Evolutionary conservation across 2,888 invertebrate genomes (phyloP).

Genomic region (Cataglyphis livida): DNA sequence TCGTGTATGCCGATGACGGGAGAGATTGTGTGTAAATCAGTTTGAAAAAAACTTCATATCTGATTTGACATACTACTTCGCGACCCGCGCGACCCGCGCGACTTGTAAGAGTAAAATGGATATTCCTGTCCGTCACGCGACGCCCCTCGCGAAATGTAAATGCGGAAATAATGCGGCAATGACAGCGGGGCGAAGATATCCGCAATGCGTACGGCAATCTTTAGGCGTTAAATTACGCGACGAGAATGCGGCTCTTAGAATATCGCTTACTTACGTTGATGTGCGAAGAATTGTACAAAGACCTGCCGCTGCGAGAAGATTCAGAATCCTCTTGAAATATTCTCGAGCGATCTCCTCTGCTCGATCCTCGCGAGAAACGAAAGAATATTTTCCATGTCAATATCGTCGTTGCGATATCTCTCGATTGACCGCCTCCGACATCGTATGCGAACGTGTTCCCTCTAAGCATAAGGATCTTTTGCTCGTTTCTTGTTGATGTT

Average conservation of each 20-base stretch:
- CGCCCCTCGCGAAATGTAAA: constrained; percentile 27
- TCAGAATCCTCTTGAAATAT: constrained; percentile 5
- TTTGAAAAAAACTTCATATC: constrained; percentile 26
- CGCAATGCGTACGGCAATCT: background rate
- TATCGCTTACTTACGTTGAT: background rate
- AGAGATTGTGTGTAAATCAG: constrained; percentile 1
- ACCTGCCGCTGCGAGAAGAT: background rate
- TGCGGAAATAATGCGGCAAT: constrained; percentile 16
- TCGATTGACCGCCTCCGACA: constrained; percentile 34
- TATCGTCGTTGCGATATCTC: background rate
- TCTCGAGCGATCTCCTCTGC: constrained; percentile 10
- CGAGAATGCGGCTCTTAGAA: background rate
- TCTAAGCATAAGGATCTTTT: constrained; percentile 10
- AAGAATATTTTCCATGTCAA: constrained; percentile 34
- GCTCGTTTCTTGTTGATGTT: constrained; percentile 11
- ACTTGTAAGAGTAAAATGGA: constrained; percentile 26
- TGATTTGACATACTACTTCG: constrained; percentile 26
- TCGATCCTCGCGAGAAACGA: constrained; percentile 17
- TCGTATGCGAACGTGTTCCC: background rate
- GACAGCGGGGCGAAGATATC: constrained; percentile 10
- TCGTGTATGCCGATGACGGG: background rate
- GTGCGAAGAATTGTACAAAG: background rate
- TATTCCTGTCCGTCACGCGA: constrained; percentile 31
- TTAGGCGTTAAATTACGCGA: background rate
- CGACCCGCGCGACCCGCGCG: constrained; percentile 6